Evolutionary conservation across 2,797 vertebrate genomes (phyloP), one percentile per base, ranked within the genome.

Genomic region (Amblyraja radiata): DNA sequence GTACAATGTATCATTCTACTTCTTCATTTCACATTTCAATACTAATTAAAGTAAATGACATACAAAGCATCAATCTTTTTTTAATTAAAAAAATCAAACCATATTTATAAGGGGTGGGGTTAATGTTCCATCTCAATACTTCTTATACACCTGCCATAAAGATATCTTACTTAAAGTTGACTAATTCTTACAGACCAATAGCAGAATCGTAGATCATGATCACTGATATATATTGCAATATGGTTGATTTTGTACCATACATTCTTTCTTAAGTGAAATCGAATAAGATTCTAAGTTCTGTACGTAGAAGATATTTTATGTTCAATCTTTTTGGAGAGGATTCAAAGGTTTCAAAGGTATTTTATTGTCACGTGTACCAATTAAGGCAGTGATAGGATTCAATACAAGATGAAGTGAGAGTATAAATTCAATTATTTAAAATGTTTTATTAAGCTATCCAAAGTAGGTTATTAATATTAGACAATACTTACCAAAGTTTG

Each of bases 401-500:
- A 4, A 46, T 46, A 46, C 46, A 46, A 46, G 46, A 46, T 46
- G 2, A 46, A 46, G 46, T 46, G 46, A 46, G 46, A 46, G 46
- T 46, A 46, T 46, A 46, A 46, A 46, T 46, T 46, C 3, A 46
- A 46, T 46, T 46, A 3, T 46, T 46, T 46, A 46, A 46, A 46
- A 46, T 4, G 46, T 71, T 65, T 36, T 71, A 68, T 54, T 74
- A 76, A 76, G 0, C 39, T 58, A 9, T 23, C 68, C 14, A 28
- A 71, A 86, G 92, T 1, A 32, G 6, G 25, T 54, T 2, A 21
- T 54, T 36, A 21, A 90, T 79, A n/a, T 5, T 54, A 0, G 83
- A 63, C 93, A 1, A 61, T 61, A 96, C 96, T 77, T 95, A 99
- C 99, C 97, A 99, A 96, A 36, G 99, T 99, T 94, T 99, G 98